Conservation (phyloP, 2,888 invertebrate genomes). For the Sicus ferrugineus region DNA sequence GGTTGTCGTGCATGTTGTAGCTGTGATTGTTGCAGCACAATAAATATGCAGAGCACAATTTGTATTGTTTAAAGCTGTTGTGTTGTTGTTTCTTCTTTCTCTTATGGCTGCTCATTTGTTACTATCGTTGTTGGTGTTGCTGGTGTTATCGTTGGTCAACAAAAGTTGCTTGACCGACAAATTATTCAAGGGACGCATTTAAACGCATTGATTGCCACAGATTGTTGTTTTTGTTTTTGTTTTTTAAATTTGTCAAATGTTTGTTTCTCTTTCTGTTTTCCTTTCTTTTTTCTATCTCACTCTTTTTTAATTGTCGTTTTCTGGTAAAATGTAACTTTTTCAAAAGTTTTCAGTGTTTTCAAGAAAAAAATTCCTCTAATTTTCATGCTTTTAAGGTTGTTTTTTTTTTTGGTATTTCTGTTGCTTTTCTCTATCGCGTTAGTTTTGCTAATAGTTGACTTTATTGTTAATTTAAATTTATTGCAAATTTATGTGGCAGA, state of each 20-base stretch:
- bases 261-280: neutral
- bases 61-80: conserved; percentile 33
- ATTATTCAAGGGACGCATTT: conserved; percentile 24
- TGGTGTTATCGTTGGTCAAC: conserved; percentile 16
- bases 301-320: neutral
- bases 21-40: neutral
- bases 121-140: neutral
- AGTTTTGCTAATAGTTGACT: conserved; percentile 7
- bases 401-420: conserved; percentile 9
- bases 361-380: neutral
- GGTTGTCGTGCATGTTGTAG: neutral
- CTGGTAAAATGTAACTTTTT: conserved; percentile 1
- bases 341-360: conserved; percentile 3
- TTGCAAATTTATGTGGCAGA: conserved; percentile 14
- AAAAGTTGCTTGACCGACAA: conserved; percentile 30
- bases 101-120: neutral
- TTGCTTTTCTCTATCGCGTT: neutral
- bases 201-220: neutral
- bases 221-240: conserved; percentile 16
- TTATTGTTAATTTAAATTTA: conserved; percentile 20
- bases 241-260: conserved; percentile 27
- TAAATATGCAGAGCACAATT: conserved; percentile 32
- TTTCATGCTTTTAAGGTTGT: neutral
- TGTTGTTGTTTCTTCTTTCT: neutral
- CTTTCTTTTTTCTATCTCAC: neutral